A percentile compares a stretch with the other conserved stretches of the same genome.
phyloP scores from a whole-genome alignment of 2,888 invertebrate species.

The Taenaris catops region DNA sequence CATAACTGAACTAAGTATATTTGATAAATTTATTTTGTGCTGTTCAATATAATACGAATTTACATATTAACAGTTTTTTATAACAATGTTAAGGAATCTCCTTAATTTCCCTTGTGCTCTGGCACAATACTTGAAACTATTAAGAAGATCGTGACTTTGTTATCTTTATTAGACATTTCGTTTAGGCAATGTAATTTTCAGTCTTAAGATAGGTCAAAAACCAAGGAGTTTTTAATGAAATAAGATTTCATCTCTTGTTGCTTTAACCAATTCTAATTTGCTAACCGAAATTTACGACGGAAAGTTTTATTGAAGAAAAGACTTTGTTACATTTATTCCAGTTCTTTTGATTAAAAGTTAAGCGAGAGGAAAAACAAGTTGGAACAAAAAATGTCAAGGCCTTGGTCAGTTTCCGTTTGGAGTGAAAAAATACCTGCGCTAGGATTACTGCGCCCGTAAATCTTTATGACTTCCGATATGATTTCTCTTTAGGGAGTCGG shows the following conservation, averaged over 20 bases:
- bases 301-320: conserved; percentile 25
- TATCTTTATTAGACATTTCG: too few species aligned
- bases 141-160: too few species aligned
- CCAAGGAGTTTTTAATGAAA: conserved; percentile 5
- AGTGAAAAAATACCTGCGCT: conserved; percentile 61
- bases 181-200: too few species aligned
- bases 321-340: conserved; percentile 27
- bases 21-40: too few species aligned
- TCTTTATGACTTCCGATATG: conserved; percentile 61
- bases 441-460: conserved; percentile 64
- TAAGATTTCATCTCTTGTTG: conserved; percentile 4
- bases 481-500: conserved; percentile 52
- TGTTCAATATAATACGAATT: too few species aligned
- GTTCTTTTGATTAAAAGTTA: conserved; percentile 30
- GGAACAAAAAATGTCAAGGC: conserved; percentile 33
- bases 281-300: conserved; percentile 13
- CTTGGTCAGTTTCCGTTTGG: conserved; percentile 50
- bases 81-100: too few species aligned
- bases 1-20: too few species aligned
- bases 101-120: too few species aligned
- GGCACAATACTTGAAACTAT: too few species aligned
- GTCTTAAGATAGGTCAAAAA: background rate
- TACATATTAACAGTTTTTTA: too few species aligned
- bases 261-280: conserved; percentile 9
- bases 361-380: conserved; percentile 33